Evolutionary conservation across 2,797 vertebrate genomes (phyloP).

Genomic region (Intellagama lesueurii): DNA sequence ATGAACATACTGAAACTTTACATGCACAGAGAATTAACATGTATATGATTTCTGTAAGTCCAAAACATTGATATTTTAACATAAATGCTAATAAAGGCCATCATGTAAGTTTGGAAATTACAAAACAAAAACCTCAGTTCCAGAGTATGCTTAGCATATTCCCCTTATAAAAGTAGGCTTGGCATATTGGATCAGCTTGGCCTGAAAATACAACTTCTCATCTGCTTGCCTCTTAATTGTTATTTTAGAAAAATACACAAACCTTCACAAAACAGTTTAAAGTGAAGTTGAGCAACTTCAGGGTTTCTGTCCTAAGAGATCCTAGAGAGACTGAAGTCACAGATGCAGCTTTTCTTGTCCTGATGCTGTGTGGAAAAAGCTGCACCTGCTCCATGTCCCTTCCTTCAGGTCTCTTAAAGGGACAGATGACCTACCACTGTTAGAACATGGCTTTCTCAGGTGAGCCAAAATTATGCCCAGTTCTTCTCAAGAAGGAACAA

Average conservation of each 20-base stretch:
- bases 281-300: not conserved
- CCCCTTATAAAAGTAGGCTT: not conserved
- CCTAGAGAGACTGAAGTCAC: not conserved
- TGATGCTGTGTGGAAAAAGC: not conserved
- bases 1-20: not conserved
- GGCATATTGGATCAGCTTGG: not conserved
- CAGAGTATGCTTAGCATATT: not conserved
- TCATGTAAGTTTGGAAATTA: not conserved
- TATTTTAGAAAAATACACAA: not conserved
- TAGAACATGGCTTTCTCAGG: not conserved
- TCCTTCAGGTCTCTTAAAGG: not conserved
- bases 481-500: not conserved
- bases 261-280: not conserved
- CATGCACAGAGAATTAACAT: not conserved
- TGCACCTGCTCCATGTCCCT: not conserved
- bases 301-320: not conserved
- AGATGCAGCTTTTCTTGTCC: not conserved
- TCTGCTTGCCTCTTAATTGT: not conserved
- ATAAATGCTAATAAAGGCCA: not conserved
- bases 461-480: not conserved
- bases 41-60: not conserved
- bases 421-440: not conserved
- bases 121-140: not conserved
- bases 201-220: not conserved
- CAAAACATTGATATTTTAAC: conserved; percentile 17